Evolutionary conservation across 2,113 vertebrate species (phyloP).

Genomic region (Daphoenositta chrysoptera): DNA sequence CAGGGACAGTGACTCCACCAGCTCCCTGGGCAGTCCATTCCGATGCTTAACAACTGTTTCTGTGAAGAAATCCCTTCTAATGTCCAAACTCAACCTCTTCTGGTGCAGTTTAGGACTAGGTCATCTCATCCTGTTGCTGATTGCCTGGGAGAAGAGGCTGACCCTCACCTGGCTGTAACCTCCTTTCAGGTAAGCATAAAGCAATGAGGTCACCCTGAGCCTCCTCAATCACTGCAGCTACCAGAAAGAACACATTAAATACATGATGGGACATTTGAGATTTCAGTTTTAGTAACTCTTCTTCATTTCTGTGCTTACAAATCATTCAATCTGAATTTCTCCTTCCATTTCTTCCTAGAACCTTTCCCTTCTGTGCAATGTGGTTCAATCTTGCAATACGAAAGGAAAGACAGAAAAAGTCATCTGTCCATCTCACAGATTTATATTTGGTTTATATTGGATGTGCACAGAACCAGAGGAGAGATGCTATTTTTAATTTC

Average conservation of each 20-base stretch:
- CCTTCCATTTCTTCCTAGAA: background rate
- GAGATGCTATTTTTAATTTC: background rate
- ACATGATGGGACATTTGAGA: background rate
- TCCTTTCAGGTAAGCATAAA: background rate
- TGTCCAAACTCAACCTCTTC: background rate
- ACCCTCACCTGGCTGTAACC: no score
- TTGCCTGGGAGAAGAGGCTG: background rate
- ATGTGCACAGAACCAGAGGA: background rate
- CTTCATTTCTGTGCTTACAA: background rate
- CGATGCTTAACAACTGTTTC: background rate
- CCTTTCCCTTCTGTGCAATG: background rate
- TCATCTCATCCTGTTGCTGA: background rate
- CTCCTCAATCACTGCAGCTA: background rate
- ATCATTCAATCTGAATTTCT: background rate
- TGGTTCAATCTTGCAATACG: background rate
- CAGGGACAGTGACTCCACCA: background rate
- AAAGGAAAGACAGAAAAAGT: background rate
- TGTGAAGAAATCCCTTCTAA: background rate
- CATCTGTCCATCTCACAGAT: background rate
- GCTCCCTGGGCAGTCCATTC: background rate
- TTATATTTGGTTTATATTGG: background rate
- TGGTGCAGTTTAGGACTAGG: background rate
- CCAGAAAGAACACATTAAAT: background rate
- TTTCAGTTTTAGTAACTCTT: background rate
- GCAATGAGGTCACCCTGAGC: background rate